Base-by-base conservation (phyloP, 2,113 vertebrate genomes). In the Ranitomeya variabilis region DNA sequence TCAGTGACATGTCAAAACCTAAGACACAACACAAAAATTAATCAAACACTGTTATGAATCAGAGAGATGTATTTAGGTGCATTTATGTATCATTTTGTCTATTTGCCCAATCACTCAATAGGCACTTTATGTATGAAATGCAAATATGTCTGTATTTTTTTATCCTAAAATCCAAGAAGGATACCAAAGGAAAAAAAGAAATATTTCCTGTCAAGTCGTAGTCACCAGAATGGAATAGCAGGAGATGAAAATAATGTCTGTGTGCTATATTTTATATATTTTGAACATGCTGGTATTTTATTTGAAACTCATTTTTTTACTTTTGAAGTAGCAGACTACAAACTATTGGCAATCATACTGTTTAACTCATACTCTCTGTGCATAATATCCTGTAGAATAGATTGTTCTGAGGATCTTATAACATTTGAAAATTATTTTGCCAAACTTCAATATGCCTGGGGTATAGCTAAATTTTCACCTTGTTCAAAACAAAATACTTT, bases 11-110 rank as follows among this genome's bases (percentile, higher is more conserved):
- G 87, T 89, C 87, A 89, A 69, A 89, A 79, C 81, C 82, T 79
- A 85, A 89, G 87, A 89, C 87, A 78, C 87, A 89, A 89, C 81
- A 79, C 23, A 84, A 89, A 78, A 89, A 89, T 69, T 88, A 83
- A 88, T 88, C 87, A 88, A 88, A 83, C 60, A 19, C 80, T 54
- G 87, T 83, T 85, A 89, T 89, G 87, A 89, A 89, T 89, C 87
- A 67, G 81, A 57, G 82, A 85, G 81, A 84, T 89, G 69, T 79
- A 89, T 89, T 89, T 79, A 85, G 80, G 80, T 78, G 74, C 74
- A 89, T 89, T 85, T 89, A 89, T 89, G 87, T 79, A 89, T 89
- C 87, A 79, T 89, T 89, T 89, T 84, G 62, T 89, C 87, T 64
- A 64, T 84, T 76, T 76, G 73, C 55, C 80, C 67, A 88, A 88